Evolutionary conservation across 2,797 vertebrate species (phyloP).

Genomic region (Cossypha dichroa): DNA sequence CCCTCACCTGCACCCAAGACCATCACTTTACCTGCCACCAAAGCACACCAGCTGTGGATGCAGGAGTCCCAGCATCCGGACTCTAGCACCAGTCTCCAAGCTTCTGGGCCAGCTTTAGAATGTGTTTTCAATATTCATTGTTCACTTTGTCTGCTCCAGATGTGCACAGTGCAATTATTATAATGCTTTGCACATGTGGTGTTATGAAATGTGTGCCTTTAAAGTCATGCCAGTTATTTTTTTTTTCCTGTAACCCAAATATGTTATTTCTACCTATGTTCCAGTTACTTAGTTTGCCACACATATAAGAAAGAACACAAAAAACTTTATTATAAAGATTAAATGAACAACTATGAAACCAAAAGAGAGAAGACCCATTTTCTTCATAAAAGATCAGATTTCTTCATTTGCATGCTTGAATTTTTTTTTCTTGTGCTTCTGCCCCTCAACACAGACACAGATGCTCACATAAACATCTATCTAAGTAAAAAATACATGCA

Average conservation of each 20-base stretch:
- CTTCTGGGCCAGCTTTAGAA: constrained; percentile 57
- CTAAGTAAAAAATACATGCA: background rate
- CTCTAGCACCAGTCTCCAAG: constrained; percentile 37
- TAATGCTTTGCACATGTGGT: constrained; percentile 79
- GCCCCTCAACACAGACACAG: background rate
- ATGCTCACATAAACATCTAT: background rate
- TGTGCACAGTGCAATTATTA: constrained; percentile 70
- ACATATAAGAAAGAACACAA: background rate
- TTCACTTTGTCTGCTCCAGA: constrained; percentile 71
- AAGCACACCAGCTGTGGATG: constrained; percentile 21
- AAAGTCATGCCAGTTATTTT: constrained; percentile 68
- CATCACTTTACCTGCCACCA: background rate
- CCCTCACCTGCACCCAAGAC: background rate
- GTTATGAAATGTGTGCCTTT: constrained; percentile 75
- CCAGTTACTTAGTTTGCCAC: constrained; percentile 55
- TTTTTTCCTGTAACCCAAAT: constrained; percentile 61
- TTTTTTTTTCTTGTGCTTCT: background rate
- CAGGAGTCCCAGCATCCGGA: background rate
- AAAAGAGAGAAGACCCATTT: constrained; percentile 11
- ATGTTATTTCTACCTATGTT: constrained; percentile 77
- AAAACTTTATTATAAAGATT: constrained; percentile 60
- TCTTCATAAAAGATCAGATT: constrained; percentile 24
- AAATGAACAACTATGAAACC: constrained; percentile 41
- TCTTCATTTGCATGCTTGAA: constrained; percentile 48
- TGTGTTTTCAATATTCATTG: constrained; percentile 75